phyloP scores from a whole-genome alignment of 53 echinoderm and acorn worm species.

The Pentamera pediparva region DNA sequence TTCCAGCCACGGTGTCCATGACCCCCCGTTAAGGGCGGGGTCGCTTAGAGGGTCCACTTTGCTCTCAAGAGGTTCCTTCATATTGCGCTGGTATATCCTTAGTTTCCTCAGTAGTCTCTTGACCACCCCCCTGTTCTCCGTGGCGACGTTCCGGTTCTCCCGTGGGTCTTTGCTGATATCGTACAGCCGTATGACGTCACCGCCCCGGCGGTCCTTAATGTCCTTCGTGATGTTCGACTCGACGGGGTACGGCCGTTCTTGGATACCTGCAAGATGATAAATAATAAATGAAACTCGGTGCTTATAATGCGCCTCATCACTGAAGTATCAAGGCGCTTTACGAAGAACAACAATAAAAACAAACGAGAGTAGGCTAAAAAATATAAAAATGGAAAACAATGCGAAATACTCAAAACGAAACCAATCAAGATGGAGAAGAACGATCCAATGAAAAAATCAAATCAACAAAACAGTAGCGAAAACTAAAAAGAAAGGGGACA shows the following conservation, averaged over 20 bases:
- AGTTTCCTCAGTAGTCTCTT: constrained; percentile 25
- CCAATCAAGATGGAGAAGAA: no score
- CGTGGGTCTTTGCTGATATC: constrained; percentile 38
- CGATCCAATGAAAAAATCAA: no score
- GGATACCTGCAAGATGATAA: not conserved
- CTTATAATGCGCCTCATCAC: no score
- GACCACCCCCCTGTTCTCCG: not conserved
- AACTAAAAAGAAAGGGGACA: not conserved
- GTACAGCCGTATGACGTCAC: constrained; percentile 34
- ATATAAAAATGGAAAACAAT: no score
- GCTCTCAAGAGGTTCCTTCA: constrained; percentile 4
- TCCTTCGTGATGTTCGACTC: not conserved
- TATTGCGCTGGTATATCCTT: constrained; percentile 23
- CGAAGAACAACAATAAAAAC: no score
- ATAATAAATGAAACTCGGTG: no score
- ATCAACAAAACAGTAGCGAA: no score
- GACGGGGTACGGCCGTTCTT: not conserved
- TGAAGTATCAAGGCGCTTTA: no score
- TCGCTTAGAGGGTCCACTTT: constrained; percentile 20
- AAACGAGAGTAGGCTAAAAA: not conserved
- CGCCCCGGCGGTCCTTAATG: not conserved
- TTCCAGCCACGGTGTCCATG: constrained; percentile 52
- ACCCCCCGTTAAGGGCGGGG: constrained; percentile 31
- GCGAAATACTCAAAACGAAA: no score
- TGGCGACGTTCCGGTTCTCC: constrained; percentile 39